Percentiles rank a stretch among this genome's conserved stretches.
phyloP scores from a whole-genome alignment of 2,888 invertebrate species.

The Drosophila yooni region DNA sequence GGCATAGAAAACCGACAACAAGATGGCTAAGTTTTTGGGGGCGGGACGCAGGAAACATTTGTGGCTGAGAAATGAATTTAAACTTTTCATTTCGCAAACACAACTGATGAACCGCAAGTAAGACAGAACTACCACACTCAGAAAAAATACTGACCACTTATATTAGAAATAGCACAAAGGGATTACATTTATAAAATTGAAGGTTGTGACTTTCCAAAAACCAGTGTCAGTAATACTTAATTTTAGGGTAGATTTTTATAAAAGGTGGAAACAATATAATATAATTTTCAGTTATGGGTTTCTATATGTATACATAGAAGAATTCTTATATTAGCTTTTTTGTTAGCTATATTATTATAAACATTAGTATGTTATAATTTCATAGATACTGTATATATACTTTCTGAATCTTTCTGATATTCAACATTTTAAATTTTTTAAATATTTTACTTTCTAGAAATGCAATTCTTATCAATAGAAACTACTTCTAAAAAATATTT shows the following conservation, averaged over 20 bases:
- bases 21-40: constrained; percentile 15
- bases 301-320: not conserved
- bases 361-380: not conserved
- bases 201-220: too few relatives aligned
- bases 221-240: not conserved
- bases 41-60: constrained; percentile 41
- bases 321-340: not conserved
- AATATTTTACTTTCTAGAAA: not conserved
- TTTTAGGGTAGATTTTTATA: not conserved
- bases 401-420: too few relatives aligned
- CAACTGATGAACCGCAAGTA: constrained; percentile 2
- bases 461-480: not conserved
- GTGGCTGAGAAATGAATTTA: constrained; percentile 56
- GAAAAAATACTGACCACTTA: not conserved
- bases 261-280: not conserved
- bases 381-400: not conserved
- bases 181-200: not conserved
- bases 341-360: not conserved
- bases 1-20: constrained; percentile 12
- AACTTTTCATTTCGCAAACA: constrained; percentile 42
- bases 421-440: fast-evolving
- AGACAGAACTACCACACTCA: not conserved
- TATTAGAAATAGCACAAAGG: not conserved
- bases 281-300: not conserved
- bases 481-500: not conserved